Evolutionary conservation across 2,888 invertebrate genomes (phyloP), one percentile per base, ranked within the genome.

Genomic region (Oscheius sp.): DNA sequence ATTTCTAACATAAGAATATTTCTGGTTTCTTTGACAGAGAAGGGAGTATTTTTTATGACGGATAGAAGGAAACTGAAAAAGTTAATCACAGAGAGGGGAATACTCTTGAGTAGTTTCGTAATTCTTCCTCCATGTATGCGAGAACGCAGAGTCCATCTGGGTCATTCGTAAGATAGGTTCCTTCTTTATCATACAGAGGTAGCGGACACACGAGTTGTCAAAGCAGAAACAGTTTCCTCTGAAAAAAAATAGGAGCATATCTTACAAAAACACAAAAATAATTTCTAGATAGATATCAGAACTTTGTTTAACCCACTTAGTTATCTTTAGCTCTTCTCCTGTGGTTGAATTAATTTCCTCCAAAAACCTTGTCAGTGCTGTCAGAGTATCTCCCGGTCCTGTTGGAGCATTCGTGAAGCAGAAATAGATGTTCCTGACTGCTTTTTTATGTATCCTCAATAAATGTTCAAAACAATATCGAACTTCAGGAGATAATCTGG

Each of bases 391-490:
- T 5, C 9, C 51, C 14, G 51, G 28, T 30, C 32, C 17, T 5
- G 6, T 5, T 68, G 28, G 12, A 2, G 74, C 28, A 36, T 81
- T 75, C 33, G 81, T 82, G 65, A 82, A 81, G 24, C 67, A 59
- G 47, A 81, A 81, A 12, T 75, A 47, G 38, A 81, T 78, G 62
- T 82, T 81, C 30, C 68, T 47, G 12, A 63, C 62, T 9, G 80
- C 78, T 32, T 47, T 64, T 49, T 66, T 56, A 61, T 82, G 67
- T 0, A 68, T 62, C 14, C 81, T 59, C 2, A 81, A 44, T 45
- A 80, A 72, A 14, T 72, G 63, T 44, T 17, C 45, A 47, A 81
- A 61, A 62, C 81, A 81, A 49, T 72, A 81, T 33, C 69, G 36
- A 61, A 81, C 73, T 1, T 33, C 33, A 14, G 62, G 38, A 5